Conservation (phyloP, 2,797 vertebrate genomes). For the Hypotaenidia okinawae region DNA sequence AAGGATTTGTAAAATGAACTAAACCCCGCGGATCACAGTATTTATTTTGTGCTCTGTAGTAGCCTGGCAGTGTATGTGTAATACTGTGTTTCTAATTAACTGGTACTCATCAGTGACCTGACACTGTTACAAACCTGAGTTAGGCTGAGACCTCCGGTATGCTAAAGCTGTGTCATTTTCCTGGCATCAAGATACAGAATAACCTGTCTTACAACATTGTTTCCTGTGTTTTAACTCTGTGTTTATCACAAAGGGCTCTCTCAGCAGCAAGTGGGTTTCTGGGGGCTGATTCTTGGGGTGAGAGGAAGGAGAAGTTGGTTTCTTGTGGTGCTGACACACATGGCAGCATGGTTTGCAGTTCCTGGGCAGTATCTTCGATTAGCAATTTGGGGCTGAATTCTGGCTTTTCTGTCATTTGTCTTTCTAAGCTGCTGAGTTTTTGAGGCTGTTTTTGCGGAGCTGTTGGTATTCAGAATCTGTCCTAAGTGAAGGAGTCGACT, state of each 20-base stretch:
- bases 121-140: neutral
- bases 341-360: neutral
- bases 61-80: neutral
- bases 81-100: neutral
- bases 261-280: neutral
- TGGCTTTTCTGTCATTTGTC: neutral
- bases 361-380: neutral
- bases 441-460: neutral
- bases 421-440: neutral
- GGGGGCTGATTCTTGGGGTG: neutral
- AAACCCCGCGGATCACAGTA: neutral
- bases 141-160: neutral
- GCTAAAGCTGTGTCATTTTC: constrained; percentile 25
- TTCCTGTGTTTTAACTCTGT: neutral
- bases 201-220: constrained; percentile 40
- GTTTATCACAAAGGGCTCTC: neutral
- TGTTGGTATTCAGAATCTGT: neutral
- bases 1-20: constrained; percentile 19
- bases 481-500: neutral
- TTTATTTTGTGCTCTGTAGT: constrained; percentile 36
- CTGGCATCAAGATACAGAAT: constrained; percentile 32
- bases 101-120: neutral
- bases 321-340: neutral
- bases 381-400: neutral
- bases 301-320: neutral